These are phyloP conservation scores for Mizuhopecten yessoensis DNA, from an alignment of 1,140 invertebrate species.

Conservation along the genomic window DNA sequence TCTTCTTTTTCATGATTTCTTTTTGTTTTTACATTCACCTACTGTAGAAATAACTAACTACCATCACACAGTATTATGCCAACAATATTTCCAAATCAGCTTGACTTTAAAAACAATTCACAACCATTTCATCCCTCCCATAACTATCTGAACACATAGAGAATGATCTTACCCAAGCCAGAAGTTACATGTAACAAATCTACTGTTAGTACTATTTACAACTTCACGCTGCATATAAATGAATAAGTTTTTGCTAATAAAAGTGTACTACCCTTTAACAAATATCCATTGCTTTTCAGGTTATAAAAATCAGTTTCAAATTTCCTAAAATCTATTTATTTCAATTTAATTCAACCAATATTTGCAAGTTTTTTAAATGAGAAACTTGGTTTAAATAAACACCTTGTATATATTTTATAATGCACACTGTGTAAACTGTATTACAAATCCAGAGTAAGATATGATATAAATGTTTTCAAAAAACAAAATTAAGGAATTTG, in stretches of 20 bases:
- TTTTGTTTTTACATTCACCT: too few relatives aligned
- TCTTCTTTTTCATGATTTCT: too few relatives aligned
- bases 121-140: constrained; percentile 10
- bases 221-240: not conserved
- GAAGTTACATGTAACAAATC: not conserved
- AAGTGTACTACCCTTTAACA: not conserved
- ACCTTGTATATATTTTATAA: not conserved
- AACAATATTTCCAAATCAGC: not conserved
- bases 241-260: not conserved
- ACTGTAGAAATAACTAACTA: not conserved
- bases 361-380: too few relatives aligned
- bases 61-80: constrained; percentile 4
- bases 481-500: not conserved
- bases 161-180: not conserved
- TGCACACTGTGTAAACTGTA: not conserved
- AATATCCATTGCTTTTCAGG: not conserved
- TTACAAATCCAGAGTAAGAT: not conserved
- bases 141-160: constrained; percentile 23
- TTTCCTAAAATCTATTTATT: too few relatives aligned
- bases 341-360: too few relatives aligned
- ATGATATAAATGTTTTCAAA: not conserved
- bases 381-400: too few relatives aligned
- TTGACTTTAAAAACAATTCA: not conserved
- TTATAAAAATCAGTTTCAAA: too few relatives aligned
- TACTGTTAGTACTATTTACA: not conserved